phyloP scores from a whole-genome alignment of 2,888 invertebrate species.

The Scaptomyza reducta region DNA sequence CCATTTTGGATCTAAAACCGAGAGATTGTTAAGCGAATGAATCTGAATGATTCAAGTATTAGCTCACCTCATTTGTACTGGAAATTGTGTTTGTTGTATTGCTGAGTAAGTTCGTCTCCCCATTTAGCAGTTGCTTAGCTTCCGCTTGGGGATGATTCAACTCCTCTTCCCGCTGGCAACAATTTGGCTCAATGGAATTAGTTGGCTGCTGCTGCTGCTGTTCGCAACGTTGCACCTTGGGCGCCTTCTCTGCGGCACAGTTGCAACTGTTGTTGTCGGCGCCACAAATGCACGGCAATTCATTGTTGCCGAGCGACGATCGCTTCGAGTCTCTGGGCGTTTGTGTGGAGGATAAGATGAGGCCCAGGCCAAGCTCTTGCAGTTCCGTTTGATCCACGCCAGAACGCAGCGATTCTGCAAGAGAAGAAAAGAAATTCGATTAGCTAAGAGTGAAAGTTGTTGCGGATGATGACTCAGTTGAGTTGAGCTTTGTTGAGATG shows the following conservation, averaged over 20 bases:
- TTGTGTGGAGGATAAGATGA: constrained; percentile 28
- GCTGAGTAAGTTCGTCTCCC: constrained; percentile 9
- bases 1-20: constrained; percentile 1
- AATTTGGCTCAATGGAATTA: constrained; percentile 19
- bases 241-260: constrained; percentile 51
- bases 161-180: constrained; percentile 13
- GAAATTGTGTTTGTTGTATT: constrained; percentile 8
- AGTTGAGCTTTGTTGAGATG: constrained; percentile 33
- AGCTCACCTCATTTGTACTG: constrained; percentile 57
- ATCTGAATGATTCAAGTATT: not conserved
- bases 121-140: constrained; percentile 8
- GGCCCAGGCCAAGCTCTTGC: constrained; percentile 56
- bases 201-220: not conserved
- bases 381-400: constrained; percentile 66
- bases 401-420: constrained; percentile 66
- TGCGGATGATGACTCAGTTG: constrained; percentile 24
- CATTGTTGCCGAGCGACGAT: constrained; percentile 58
- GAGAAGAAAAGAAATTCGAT: not conserved
- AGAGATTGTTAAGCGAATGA: not conserved
- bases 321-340: constrained; percentile 62
- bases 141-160: not conserved
- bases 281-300: constrained; percentile 53
- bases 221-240: constrained; percentile 58
- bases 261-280: constrained; percentile 30
- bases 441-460: constrained; percentile 43